Evolutionary conservation across 2,113 vertebrate genomes (phyloP).

Genomic region (Drymodes brunneopygia): DNA sequence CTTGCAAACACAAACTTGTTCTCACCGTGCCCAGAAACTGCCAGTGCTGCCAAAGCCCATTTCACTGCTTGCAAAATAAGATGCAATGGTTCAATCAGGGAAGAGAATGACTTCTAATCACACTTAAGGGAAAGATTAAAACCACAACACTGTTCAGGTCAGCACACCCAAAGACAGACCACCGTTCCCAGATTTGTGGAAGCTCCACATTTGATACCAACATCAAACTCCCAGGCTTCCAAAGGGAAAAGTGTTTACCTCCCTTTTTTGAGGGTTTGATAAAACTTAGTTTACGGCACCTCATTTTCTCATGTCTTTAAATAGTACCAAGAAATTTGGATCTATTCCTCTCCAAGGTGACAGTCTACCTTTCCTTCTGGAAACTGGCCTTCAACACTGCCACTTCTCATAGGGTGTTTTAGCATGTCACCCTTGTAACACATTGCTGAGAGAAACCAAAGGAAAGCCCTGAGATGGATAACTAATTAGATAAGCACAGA

Average conservation of each 20-base stretch:
- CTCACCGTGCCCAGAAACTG: background rate
- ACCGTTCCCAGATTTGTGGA: background rate
- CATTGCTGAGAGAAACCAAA: background rate
- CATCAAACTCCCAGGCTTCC: rapidly evolving
- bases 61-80: background rate
- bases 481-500: background rate
- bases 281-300: background rate
- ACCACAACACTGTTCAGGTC: background rate
- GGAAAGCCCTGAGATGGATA: background rate
- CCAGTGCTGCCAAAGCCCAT: background rate
- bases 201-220: background rate
- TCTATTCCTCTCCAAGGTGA: background rate
- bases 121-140: background rate
- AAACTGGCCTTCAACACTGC: rapidly evolving
- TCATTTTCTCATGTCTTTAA: background rate
- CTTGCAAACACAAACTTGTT: background rate
- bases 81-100: background rate
- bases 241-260: background rate
- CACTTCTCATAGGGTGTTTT: background rate
- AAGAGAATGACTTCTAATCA: background rate
- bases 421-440: background rate
- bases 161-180: background rate
- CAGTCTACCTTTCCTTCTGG: background rate
- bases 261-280: background rate
- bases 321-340: background rate